Evolutionary conservation across 1,140 invertebrate species (phyloP), one percentile per base, ranked within the genome.

Genomic region (Drosophila mojavensis): DNA sequence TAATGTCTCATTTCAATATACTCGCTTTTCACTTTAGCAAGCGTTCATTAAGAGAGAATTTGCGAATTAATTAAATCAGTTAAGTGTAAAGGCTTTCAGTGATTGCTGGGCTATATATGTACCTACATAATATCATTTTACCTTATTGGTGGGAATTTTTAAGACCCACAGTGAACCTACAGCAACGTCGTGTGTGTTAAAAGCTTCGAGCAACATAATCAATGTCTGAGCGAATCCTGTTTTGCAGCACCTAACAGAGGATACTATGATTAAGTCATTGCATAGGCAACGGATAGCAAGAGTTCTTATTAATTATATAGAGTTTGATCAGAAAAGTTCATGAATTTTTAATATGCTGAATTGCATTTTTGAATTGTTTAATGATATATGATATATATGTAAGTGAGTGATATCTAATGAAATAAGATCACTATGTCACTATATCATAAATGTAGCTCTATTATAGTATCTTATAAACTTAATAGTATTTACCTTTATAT

Each of bases 61-160:
- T 61, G 45, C 55, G 45, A 75, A 69, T 72, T 80, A 76, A 55
- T 73, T 70, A 53, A 85, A 47, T 72, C 85, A 89, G 81, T 85
- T 90, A 51, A 79, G 84, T 89, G 84, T 75, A 89, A 85, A 43
- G 85, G 84, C 78, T 90, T 89, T 78, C 81, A 88, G 53, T 65
- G 70, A 84, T 90, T 81, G 79, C 77, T 30, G 20, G 30, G 33
- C 28, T 64, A 60, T 20, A 17, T 47, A 15, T 47, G 43, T 39
- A 24, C 41, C 36, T 11, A 39, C 36, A 39, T 39, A 33, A 78
- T 88, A 89, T 88, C 84, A 65, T 11, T 43, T 88, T 88, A 84
- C 83, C 64, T 60, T 63, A 72, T 78, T 70, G 84, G 75, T 88
- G 84, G 81, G 84, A 88, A 88, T 84, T 69, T 84, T 78, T 61